phyloP scores from a whole-genome alignment of 2,797 vertebrate genomes.

The Nasua narica region DNA sequence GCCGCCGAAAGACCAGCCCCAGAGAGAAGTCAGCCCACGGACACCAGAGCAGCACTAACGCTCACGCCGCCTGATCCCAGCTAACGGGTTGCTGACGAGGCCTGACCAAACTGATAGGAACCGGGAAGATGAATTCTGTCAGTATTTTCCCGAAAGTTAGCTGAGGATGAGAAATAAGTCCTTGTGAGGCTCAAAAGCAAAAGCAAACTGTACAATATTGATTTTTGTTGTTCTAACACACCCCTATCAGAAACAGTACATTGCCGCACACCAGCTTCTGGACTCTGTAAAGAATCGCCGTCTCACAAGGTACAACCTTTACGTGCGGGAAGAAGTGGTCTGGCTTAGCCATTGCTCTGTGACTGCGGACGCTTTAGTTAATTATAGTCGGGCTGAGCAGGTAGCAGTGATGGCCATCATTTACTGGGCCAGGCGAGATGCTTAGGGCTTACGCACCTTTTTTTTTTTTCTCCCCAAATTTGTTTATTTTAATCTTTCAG shows the following conservation, averaged over 20 bases:
- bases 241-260: background rate
- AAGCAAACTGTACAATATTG: background rate
- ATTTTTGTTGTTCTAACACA: background rate
- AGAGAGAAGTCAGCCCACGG: slow-evolving; percentile 52
- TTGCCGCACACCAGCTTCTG: background rate
- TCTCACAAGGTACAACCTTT: background rate
- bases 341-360: background rate
- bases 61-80: background rate
- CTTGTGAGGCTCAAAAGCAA: background rate
- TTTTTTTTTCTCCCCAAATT: too few relatives aligned
- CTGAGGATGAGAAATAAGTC: background rate
- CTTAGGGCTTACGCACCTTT: background rate
- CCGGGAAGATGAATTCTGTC: background rate
- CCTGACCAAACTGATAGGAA: slow-evolving; percentile 26
- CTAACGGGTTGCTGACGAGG: background rate
- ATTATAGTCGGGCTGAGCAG: background rate
- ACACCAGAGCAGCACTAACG: background rate
- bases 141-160: background rate
- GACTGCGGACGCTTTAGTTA: background rate
- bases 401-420: background rate
- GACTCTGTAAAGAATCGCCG: background rate
- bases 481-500: too few relatives aligned
- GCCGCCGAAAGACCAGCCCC: slow-evolving; percentile 55
- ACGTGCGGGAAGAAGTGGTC: background rate
- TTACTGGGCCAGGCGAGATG: background rate